phyloP scores from a whole-genome alignment of 2,113 vertebrate genomes.

The Myiagra hebetior region DNA sequence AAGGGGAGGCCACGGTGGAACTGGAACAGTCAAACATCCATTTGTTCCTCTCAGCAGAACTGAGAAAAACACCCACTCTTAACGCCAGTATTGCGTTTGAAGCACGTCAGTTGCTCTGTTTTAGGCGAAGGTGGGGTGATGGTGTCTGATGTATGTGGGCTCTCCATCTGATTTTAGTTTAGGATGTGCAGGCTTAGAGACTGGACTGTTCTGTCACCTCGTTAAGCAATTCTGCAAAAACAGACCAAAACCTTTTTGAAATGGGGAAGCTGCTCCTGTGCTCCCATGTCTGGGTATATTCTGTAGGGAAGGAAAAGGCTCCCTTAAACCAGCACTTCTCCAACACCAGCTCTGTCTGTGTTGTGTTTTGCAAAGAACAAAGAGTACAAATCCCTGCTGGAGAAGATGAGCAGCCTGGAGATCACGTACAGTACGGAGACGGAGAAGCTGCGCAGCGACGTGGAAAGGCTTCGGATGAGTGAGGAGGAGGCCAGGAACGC shows the following conservation, averaged over 20 bases:
- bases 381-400: slow-evolving; percentile 83
- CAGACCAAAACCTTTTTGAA: background rate
- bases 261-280: background rate
- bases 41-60: background rate
- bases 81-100: background rate
- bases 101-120: background rate
- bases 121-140: background rate
- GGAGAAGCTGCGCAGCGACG: slow-evolving; percentile 83
- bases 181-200: background rate
- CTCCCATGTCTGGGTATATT: background rate
- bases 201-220: background rate
- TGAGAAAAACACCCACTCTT: background rate
- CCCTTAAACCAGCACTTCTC: background rate
- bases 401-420: slow-evolving; percentile 83
- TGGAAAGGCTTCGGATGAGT: slow-evolving; percentile 81
- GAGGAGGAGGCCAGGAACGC: slow-evolving; percentile 90
- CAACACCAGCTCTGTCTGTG: background rate
- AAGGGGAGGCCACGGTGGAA: background rate
- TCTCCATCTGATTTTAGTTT: background rate
- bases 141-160: background rate
- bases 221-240: background rate
- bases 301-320: background rate
- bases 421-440: slow-evolving; percentile 78
- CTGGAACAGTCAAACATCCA: background rate
- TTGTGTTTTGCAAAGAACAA: slow-evolving; percentile 77